A percentile compares a stretch with the other conserved stretches of the same genome.
Conservation (phyloP, 2,888 invertebrate genomes). For the Hylaea fasciaria region DNA sequence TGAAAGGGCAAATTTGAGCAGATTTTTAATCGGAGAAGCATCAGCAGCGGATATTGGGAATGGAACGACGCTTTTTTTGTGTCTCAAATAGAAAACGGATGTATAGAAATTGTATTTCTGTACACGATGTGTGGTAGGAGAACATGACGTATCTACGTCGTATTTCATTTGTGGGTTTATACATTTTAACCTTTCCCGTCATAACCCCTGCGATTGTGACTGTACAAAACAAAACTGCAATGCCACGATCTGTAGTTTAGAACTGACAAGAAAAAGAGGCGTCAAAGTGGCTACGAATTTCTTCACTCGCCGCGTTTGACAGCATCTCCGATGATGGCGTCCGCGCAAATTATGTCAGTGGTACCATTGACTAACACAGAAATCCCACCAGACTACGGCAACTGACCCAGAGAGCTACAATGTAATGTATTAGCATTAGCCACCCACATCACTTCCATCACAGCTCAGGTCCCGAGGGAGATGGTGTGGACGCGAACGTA, state of each 20-base stretch:
- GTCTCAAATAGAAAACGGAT: background rate
- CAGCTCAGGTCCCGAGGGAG: conserved; percentile 31
- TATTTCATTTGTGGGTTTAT: no score
- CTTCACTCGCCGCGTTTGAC: no score
- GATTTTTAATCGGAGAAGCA: conserved; percentile 16
- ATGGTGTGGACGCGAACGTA: conserved; percentile 23
- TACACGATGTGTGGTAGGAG: no score
- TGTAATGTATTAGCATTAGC: conserved; percentile 40
- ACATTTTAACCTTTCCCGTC: no score
- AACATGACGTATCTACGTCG: no score
- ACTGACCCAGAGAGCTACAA: conserved; percentile 36
- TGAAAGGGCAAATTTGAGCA: conserved; percentile 27
- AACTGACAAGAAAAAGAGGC: no score
- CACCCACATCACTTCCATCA: conserved; percentile 39
- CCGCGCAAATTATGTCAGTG: no score
- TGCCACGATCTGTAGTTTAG: no score
- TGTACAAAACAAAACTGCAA: no score
- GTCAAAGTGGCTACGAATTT: no score
- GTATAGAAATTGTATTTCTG: background rate
- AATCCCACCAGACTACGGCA: conserved; percentile 3
- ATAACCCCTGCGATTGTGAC: no score
- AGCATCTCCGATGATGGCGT: no score
- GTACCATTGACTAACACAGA: conserved; percentile 1
- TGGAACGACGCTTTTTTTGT: background rate
- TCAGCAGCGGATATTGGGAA: conserved; percentile 7